Evolutionary conservation across 2,797 vertebrate species (phyloP), one percentile per base, ranked within the genome.

Genomic region (Gymnothorax javanicus): DNA sequence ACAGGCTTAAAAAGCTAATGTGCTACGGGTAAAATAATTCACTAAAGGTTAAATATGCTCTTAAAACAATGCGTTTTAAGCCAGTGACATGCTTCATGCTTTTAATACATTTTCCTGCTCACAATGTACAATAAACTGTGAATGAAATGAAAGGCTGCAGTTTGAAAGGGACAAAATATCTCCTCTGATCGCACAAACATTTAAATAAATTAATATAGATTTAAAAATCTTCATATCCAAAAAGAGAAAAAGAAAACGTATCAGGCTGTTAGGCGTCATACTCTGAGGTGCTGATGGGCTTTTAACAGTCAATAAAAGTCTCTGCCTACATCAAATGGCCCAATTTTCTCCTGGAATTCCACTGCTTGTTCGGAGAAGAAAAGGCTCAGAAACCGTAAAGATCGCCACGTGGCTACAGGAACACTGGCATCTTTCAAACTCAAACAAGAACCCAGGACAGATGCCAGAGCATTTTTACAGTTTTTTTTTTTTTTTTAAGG

Each of bases 1-100:
- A 50, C 15, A 60, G 86, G 85, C 79, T 77, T 75, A 84, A 82
- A 67, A 50, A 75, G 15, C 43, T 83, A 87, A 83, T 56, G 84
- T 89, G 88, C 71, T 82, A 91, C 84, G 88, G 82, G 84, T 89
- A 87, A 67, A 83, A 91, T 86, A 88, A 84, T 58, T 85, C 59
- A 0, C 54, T 50, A 3, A 69, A 82, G 85, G 82, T 84, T 89
- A 92, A 81, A 89, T 71, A 27, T 71, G 84, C 84, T 86, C 59
- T 20, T 67, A 25, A 25, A 85, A 67, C 23, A 54, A 82, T 57
- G 50, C 69, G 20, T 15, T 86, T 84, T 83, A 50, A 85, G 57
- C 17, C 56, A 7, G 33, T 59, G 60, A 86, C 83, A 85, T 79
- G 62, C 73, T 83, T 60, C 71, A 83, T 23, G 60, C 43, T 60